phyloP scores from a whole-genome alignment of 2,797 vertebrate genomes.

The Eptatretus atami region DNA sequence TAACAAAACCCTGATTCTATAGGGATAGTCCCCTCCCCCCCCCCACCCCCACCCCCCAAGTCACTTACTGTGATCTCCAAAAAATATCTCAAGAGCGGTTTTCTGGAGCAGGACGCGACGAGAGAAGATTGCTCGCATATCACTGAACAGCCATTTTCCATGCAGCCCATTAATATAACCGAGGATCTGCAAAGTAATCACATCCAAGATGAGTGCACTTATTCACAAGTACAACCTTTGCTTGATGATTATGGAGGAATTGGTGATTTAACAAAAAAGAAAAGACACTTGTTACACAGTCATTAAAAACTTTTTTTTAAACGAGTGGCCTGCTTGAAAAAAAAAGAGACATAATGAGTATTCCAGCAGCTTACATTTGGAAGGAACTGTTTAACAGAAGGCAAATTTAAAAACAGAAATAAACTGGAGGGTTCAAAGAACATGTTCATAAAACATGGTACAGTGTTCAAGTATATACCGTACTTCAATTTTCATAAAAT shows the following conservation, averaged over 20 bases:
- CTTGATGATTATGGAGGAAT: background rate
- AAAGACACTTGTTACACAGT: no score
- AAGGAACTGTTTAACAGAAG: conserved; percentile 20
- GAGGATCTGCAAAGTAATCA: conserved; percentile 26
- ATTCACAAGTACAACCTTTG: no score
- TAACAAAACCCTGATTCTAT: no score
- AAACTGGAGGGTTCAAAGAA: conserved; percentile 10
- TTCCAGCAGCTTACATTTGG: conserved; percentile 29
- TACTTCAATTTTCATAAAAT: no score
- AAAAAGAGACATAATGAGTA: conserved; percentile 24
- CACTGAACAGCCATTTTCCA: conserved; percentile 88
- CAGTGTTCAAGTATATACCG: no score
- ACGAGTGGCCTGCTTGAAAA: conserved; percentile 9
- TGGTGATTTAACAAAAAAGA: background rate
- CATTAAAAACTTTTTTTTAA: conserved; percentile 19
- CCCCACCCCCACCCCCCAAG: no score
- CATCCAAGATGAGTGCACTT: no score
- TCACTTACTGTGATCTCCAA: conserved; percentile 69
- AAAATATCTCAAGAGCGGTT: conserved; percentile 77
- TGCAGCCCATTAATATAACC: conserved; percentile 71
- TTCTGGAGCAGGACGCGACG: conserved; percentile 78
- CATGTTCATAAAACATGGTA: conserved; percentile 9
- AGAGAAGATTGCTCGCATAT: conserved; percentile 66
- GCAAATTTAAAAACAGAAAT: conserved; percentile 7
- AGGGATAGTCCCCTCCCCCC: no score